phyloP scores from a whole-genome alignment of 1,140 invertebrate genomes.

The Sycophila sp. region DNA sequence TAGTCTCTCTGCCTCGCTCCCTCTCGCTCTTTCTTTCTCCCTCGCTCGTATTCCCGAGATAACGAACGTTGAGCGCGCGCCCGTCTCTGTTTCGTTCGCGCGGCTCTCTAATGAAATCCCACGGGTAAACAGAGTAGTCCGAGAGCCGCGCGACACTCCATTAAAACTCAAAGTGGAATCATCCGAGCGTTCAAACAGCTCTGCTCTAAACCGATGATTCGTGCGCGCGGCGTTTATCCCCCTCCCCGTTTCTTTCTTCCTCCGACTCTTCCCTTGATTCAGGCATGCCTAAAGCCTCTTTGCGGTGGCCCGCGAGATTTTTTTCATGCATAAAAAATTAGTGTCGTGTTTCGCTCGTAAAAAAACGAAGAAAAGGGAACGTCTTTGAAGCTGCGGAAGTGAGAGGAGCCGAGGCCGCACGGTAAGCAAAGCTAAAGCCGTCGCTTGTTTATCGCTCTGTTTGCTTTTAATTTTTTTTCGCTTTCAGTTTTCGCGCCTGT shows the following conservation, averaged over 20 bases:
- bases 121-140: constrained; percentile 19
- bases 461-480: too few species aligned
- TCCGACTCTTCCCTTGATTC: neutral
- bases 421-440: too few species aligned
- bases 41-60: neutral
- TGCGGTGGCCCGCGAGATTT: neutral
- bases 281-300: neutral
- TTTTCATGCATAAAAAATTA: neutral
- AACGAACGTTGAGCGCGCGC: neutral
- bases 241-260: neutral
- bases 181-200: neutral
- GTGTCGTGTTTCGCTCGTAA: too few species aligned
- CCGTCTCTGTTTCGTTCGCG: neutral
- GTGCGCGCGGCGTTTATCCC: neutral
- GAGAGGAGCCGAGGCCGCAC: too few species aligned
- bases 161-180: constrained; percentile 29
- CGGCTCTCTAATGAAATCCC: neutral
- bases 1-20: neutral
- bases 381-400: too few species aligned
- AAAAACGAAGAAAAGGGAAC: too few species aligned
- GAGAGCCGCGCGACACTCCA: neutral
- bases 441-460: too few species aligned
- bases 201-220: neutral
- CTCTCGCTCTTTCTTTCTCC: neutral
- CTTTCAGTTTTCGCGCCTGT: too few species aligned